Conservation (phyloP, 2,888 invertebrate genomes). For the Junonia oenone region DNA sequence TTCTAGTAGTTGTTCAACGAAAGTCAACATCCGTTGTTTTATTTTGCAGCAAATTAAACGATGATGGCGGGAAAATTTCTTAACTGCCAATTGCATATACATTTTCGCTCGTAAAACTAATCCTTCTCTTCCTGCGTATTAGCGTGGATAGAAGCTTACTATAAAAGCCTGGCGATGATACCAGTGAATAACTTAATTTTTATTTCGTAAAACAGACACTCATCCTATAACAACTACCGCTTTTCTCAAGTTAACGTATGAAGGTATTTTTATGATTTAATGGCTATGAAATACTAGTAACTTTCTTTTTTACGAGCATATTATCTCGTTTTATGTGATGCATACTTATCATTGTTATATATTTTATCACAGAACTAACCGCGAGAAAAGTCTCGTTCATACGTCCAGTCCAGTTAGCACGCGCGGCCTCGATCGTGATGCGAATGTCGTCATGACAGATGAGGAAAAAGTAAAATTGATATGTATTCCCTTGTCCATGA, state of each 20-base stretch:
- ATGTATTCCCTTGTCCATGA: conserved; percentile 51
- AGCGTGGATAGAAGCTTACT: conserved; percentile 35
- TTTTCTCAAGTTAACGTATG: neutral
- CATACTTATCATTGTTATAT: conserved; percentile 32
- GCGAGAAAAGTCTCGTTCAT: conserved; percentile 31
- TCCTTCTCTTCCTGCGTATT: conserved; percentile 56
- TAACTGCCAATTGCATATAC: conserved; percentile 59
- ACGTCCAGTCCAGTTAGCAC: conserved; percentile 50
- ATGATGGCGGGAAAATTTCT: conserved; percentile 54
- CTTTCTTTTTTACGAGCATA: conserved; percentile 28
- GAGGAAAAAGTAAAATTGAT: conserved; percentile 76
- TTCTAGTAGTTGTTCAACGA: conserved; percentile 40
- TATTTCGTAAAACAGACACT: conserved; percentile 1
- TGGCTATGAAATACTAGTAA: conserved; percentile 7
- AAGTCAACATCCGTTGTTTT: conserved; percentile 46
- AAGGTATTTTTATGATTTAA: conserved; percentile 9
- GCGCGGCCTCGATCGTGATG: conserved; percentile 70
- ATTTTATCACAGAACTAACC: conserved; percentile 32
- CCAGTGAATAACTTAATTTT: conserved; percentile 17
- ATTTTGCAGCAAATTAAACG: conserved; percentile 38
- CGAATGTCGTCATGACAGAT: conserved; percentile 64
- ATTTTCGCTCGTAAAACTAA: conserved; percentile 60
- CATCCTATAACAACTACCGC: neutral
- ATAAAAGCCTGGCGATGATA: conserved; percentile 28
- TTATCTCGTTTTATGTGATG: conserved; percentile 27